A percentile compares a stretch with the other conserved stretches of the same genome.
phyloP scores from a whole-genome alignment of 2,888 invertebrate species.

The Rhyacophila evoluta region DNA sequence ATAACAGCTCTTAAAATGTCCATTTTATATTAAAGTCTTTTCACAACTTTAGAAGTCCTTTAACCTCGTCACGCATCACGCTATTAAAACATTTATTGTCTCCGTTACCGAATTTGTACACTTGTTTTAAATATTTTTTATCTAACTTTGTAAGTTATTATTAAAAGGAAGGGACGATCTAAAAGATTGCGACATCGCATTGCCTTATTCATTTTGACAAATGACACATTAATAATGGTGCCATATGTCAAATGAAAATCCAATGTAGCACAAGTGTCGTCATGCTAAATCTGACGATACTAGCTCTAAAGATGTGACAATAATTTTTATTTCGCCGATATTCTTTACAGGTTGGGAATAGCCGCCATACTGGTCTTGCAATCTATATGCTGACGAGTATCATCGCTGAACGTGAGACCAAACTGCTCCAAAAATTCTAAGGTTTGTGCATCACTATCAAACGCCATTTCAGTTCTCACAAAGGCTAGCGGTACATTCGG shows the following conservation, averaged over 20 bases:
- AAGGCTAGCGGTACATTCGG: constrained; percentile 89
- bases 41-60: constrained; percentile 11
- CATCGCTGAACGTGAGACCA: constrained; percentile 79
- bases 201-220: neutral
- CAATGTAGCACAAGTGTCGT: neutral
- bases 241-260: neutral
- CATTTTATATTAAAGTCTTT: neutral
- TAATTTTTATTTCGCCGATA: neutral
- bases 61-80: neutral
- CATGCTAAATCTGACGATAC: neutral
- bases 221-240: neutral
- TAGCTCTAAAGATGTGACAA: neutral
- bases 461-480: constrained; percentile 89
- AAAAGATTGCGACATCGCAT: neutral
- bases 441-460: constrained; percentile 85
- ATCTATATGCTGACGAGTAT: constrained; percentile 82
- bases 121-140: neutral
- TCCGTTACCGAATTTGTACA: neutral
- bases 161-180: neutral
- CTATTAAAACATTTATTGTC: neutral
- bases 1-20: constrained; percentile 12
- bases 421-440: constrained; percentile 89
- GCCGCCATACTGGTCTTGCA: constrained; percentile 85
- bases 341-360: constrained; percentile 67
- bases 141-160: neutral